These are phyloP conservation scores for Brachionus asplanchnoidis DNA, from an alignment of 1,140 invertebrate genomes.

Conservation along the genomic window DNA sequence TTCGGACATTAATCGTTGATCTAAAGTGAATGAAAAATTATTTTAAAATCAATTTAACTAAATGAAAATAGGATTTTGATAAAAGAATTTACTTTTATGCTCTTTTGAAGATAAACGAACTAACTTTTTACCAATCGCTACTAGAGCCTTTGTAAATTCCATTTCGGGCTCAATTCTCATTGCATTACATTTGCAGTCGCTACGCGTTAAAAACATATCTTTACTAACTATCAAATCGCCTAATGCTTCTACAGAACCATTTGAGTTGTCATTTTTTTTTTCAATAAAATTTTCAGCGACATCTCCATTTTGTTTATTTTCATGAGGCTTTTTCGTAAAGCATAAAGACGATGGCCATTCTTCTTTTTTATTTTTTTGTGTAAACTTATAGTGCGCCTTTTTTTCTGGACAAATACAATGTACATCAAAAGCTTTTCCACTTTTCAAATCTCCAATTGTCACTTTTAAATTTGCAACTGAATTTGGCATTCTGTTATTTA, in stretches of 20 bases:
- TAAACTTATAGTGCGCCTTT: too few relatives aligned
- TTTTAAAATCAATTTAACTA: conserved; percentile 56
- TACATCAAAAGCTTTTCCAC: conserved; percentile 89
- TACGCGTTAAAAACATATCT: conserved; percentile 8
- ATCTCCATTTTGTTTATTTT: conserved; percentile 47
- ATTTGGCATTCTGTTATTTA: neutral
- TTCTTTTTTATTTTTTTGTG: neutral
- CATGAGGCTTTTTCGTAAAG: conserved; percentile 66
- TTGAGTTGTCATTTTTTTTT: neutral
- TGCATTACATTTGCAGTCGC: conserved; percentile 48
- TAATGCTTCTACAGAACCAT: neutral
- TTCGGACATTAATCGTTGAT: conserved; percentile 75
- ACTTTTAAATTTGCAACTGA: neutral
- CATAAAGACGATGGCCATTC: neutral
- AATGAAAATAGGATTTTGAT: neutral
- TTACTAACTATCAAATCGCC: neutral
- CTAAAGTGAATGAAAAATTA: conserved; percentile 42
- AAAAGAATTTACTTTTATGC: conserved; percentile 65
- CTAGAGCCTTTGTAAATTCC: conserved; percentile 76
- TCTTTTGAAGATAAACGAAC: conserved; percentile 87
- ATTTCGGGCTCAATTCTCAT: conserved; percentile 73
- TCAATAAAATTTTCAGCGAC: neutral
- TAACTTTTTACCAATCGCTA: conserved; percentile 81
- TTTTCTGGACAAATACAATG: conserved; percentile 78
- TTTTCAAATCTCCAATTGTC: conserved; percentile 72